These are phyloP conservation scores for Arrhopalites spinosus DNA, from an alignment of 2,888 invertebrate genomes.

Conservation along the genomic window DNA sequence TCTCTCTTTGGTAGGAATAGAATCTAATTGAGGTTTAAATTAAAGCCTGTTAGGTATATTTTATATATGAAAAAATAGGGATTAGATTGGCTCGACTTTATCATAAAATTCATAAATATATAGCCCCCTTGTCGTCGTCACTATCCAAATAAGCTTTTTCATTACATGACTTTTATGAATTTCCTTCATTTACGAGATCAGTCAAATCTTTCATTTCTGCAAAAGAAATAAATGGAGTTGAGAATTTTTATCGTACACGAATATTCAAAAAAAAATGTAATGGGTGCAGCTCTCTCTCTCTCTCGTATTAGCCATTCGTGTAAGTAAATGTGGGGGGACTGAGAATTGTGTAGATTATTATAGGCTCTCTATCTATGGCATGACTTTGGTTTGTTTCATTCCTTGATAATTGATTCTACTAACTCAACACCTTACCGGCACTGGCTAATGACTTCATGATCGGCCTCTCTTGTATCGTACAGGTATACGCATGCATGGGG, in stretches of 20 bases:
- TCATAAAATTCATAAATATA: no score
- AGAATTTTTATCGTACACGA: no score
- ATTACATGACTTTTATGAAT: no score
- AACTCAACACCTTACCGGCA: slow-evolving; percentile 7
- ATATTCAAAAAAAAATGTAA: background rate
- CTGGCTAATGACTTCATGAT: slow-evolving; percentile 12
- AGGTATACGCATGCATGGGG: background rate
- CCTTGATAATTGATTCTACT: slow-evolving; percentile 4
- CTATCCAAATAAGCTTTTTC: no score
- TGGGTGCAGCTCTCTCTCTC: background rate
- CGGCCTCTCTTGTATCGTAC: background rate
- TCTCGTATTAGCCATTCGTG: background rate
- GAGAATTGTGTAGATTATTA: background rate
- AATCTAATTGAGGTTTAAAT: background rate
- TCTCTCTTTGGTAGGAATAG: background rate
- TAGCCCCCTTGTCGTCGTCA: no score
- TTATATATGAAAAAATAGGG: no score
- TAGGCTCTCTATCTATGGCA: background rate
- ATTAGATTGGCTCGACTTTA: no score
- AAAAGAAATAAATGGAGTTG: no score
- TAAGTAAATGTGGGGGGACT: background rate
- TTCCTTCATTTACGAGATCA: no score
- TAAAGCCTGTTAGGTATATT: no score
- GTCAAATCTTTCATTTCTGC: no score
- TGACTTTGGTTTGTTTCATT: no score